These are phyloP conservation scores for Nomada goodeniana DNA, from an alignment of 2,888 invertebrate genomes.

Conservation along the genomic window DNA sequence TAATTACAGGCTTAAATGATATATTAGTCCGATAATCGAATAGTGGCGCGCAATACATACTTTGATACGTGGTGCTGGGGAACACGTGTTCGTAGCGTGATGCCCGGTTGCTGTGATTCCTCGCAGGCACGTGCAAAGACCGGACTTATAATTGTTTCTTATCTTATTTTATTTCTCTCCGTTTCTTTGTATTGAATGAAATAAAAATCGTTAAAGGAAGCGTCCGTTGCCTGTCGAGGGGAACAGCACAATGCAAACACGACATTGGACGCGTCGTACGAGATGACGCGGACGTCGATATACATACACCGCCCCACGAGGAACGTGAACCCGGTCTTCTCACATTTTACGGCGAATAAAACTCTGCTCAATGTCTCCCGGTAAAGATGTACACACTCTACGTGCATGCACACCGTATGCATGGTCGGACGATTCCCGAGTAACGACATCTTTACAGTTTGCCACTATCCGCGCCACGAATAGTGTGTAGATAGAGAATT, in stretches of 20 bases:
- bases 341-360: constrained; percentile 74
- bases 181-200: neutral
- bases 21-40: constrained; percentile 47
- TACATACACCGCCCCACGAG: constrained; percentile 7
- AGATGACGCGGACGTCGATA: neutral
- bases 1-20: constrained; percentile 47
- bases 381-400: constrained; percentile 40
- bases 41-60: constrained; percentile 19
- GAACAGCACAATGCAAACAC: neutral
- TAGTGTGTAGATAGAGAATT: constrained; percentile 37
- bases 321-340: constrained; percentile 63
- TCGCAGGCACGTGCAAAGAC: too few species aligned
- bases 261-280: neutral
- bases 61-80: constrained; percentile 18
- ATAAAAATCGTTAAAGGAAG: neutral
- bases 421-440: constrained; percentile 17
- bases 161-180: neutral
- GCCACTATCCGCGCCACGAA: constrained; percentile 46
- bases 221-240: too few species aligned
- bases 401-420: constrained; percentile 6
- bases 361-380: constrained; percentile 62
- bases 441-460: constrained; percentile 62
- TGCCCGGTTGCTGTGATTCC: neutral
- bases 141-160: neutral
- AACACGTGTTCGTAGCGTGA: neutral